Conservation (phyloP, 2,113 vertebrate species). For the Cottus gobio region DNA sequence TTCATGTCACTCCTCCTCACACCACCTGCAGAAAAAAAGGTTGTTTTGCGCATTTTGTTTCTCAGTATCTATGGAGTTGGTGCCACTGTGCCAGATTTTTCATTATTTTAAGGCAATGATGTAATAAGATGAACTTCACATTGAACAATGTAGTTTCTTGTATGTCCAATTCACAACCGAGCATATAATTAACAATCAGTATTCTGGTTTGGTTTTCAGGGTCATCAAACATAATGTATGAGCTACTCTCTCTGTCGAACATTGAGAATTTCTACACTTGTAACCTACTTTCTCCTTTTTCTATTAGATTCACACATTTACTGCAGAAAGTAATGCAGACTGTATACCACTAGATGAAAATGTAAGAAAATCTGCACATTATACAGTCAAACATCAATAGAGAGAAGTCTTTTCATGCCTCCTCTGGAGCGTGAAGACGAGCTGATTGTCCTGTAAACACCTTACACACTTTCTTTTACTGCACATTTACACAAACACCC, state of each 20-base stretch:
- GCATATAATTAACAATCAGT: background rate
- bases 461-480: slow-evolving; percentile 6
- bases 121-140: background rate
- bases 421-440: slow-evolving; percentile 25
- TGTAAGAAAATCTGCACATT: slow-evolving; percentile 19
- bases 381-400: slow-evolving; percentile 34
- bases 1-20: slow-evolving; percentile 3
- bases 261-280: slow-evolving; percentile 9
- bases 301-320: background rate
- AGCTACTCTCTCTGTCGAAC: background rate
- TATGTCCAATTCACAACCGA: background rate
- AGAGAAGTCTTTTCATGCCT: slow-evolving; percentile 17
- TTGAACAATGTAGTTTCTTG: background rate
- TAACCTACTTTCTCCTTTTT: slow-evolving; percentile 20
- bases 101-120: slow-evolving; percentile 8
- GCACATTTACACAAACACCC: background rate
- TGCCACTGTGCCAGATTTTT: background rate
- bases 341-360: background rate
- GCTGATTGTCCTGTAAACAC: slow-evolving; percentile 33
- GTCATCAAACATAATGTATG: background rate
- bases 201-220: background rate
- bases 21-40: background rate
- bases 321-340: background rate
- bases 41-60: slow-evolving; percentile 1
- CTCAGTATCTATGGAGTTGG: background rate